A percentile compares a stretch with the other conserved stretches of the same genome.
Evolutionary conservation across 1,140 invertebrate genomes (phyloP).

Genomic region (Leucophenga varia): DNA sequence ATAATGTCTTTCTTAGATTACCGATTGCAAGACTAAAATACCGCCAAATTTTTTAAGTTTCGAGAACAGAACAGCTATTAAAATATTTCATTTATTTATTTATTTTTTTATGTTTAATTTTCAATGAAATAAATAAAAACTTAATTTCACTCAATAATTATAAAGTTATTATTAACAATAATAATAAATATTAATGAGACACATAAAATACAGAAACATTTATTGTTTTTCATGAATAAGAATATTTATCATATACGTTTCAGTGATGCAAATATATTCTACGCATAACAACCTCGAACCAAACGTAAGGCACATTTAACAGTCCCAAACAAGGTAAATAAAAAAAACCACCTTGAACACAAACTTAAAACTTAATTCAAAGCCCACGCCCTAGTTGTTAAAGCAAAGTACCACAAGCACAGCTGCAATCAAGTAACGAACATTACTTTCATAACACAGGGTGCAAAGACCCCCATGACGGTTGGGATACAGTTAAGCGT

Average conservation of each 20-base stretch:
- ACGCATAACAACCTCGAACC: background rate
- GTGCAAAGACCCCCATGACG: slow-evolving; percentile 20
- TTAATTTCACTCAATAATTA: too few relatives aligned
- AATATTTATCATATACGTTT: background rate
- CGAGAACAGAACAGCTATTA: too few relatives aligned
- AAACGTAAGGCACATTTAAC: background rate
- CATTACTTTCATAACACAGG: background rate
- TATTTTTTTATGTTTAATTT: too few relatives aligned
- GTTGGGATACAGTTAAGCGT: slow-evolving; percentile 9
- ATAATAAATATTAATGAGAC: too few relatives aligned
- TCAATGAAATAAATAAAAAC: too few relatives aligned
- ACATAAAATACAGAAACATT: too few relatives aligned
- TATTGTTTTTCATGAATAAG: background rate
- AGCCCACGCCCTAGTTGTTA: slow-evolving; percentile 11
- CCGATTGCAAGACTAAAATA: too few relatives aligned
- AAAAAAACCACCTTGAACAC: slow-evolving; percentile 18
- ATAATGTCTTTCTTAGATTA: too few relatives aligned
- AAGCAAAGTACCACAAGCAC: background rate
- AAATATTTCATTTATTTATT: too few relatives aligned
- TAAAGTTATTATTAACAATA: too few relatives aligned
- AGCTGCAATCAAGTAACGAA: slow-evolving; percentile 3
- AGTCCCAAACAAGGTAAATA: too few relatives aligned
- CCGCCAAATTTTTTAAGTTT: too few relatives aligned
- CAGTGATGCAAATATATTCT: background rate
- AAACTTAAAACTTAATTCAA: slow-evolving; percentile 6